Evolutionary conservation across 2,888 invertebrate species (phyloP).

Genomic region (Anorthoa munda): DNA sequence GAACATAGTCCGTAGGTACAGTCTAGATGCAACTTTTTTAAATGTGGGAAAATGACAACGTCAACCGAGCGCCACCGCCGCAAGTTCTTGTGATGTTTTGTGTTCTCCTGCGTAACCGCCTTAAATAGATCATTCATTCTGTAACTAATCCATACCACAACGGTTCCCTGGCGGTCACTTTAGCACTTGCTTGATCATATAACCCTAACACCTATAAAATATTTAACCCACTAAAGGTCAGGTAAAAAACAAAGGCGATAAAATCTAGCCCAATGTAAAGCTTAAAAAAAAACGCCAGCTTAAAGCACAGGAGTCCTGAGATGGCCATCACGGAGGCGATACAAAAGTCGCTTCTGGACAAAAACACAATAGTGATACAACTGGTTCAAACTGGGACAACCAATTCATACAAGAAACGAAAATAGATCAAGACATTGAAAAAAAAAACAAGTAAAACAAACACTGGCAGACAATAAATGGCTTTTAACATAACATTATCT

Average conservation of each 20-base stretch:
- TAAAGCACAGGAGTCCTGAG: neutral
- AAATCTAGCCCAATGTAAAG: neutral
- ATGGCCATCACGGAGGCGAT: neutral
- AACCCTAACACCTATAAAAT: neutral
- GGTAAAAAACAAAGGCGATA: neutral
- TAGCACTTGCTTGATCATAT: neutral
- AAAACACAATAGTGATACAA: neutral
- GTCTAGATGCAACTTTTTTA: conserved; percentile 16
- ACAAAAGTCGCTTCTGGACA: neutral
- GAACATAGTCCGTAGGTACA: neutral
- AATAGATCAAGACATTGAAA: conserved; percentile 17
- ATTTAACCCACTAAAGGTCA: neutral
- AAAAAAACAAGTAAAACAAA: conserved; percentile 28
- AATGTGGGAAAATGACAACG: neutral
- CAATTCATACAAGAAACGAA: neutral
- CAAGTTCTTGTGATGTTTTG: neutral
- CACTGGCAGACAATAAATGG: conserved; percentile 34
- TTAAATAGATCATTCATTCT: neutral
- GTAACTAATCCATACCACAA: neutral
- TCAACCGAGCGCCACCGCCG: neutral
- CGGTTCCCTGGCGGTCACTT: too few species aligned
- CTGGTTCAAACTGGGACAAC: neutral
- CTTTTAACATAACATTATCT: conserved; percentile 74
- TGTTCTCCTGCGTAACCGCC: neutral
- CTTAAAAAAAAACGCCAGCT: too few species aligned